Evolutionary conservation across 2,888 invertebrate genomes (phyloP).

Genomic region (Harpalus rufipes): DNA sequence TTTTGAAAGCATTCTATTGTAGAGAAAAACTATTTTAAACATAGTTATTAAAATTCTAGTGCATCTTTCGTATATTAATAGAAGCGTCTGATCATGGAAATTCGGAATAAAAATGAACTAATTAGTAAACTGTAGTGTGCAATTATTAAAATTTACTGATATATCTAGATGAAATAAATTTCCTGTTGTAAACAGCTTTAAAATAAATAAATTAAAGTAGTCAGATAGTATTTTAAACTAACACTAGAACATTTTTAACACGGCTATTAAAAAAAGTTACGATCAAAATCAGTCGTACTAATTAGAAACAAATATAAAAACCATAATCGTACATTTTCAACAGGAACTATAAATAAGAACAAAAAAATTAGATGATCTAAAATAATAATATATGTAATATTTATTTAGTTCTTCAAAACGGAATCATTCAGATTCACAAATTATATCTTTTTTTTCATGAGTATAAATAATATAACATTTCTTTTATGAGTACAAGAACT

Average conservation of each 20-base stretch:
- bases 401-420: background rate
- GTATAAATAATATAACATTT: background rate
- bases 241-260: background rate
- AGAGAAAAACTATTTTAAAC: too few species aligned
- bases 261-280: background rate
- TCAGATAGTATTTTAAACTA: background rate
- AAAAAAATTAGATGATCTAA: background rate
- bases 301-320: background rate
- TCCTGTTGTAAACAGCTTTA: background rate
- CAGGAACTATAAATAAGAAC: background rate
- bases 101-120: too few species aligned
- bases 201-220: background rate
- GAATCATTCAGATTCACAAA: background rate
- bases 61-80: too few species aligned
- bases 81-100: too few species aligned
- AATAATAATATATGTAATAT: background rate
- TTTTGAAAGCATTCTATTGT: too few species aligned
- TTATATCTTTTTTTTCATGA: background rate
- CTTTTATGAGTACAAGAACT: background rate
- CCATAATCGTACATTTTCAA: background rate
- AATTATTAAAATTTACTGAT: too few species aligned
- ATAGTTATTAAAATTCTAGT: too few species aligned
- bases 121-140: too few species aligned
- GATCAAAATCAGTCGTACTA: background rate
- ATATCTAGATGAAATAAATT: too few species aligned